A percentile compares a stretch with the other conserved stretches of the same genome.
Conservation (phyloP, 2,113 vertebrate species). For the Chauna torquata region DNA sequence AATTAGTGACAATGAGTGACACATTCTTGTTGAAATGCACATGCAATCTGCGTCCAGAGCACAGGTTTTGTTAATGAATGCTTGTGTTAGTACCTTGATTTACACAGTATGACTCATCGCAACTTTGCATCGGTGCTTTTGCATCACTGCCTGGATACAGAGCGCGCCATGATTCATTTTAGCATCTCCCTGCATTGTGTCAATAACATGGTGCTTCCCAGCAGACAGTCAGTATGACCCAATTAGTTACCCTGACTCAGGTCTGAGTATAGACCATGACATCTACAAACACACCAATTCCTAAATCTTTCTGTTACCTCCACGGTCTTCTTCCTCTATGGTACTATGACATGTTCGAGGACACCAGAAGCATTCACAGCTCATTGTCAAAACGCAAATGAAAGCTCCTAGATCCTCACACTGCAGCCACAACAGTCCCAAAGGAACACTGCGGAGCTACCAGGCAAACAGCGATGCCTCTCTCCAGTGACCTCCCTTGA, state of each 20-base stretch:
- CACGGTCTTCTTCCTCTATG: background rate
- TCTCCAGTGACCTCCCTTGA: background rate
- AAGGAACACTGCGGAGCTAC: background rate
- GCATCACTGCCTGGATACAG: background rate
- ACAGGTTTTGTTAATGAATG: background rate
- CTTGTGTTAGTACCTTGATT: background rate
- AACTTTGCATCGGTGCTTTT: background rate
- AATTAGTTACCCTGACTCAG: background rate
- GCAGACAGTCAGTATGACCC: fast-evolving
- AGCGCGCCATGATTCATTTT: background rate
- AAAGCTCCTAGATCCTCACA: background rate
- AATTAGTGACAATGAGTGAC: fast-evolving
- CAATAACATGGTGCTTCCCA: background rate
- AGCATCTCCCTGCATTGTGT: background rate
- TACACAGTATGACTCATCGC: background rate
- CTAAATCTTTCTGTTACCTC: background rate
- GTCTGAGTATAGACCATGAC: background rate
- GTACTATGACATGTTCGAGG: background rate
- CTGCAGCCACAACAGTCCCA: background rate
- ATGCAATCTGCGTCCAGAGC: background rate
- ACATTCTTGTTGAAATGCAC: background rate
- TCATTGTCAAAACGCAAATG: background rate
- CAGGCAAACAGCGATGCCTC: background rate
- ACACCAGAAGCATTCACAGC: background rate
- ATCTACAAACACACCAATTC: background rate